Evolutionary conservation across 2,888 invertebrate species (phyloP), one percentile per base, ranked within the genome.

Genomic region (Amphipyra tragopoginis): DNA sequence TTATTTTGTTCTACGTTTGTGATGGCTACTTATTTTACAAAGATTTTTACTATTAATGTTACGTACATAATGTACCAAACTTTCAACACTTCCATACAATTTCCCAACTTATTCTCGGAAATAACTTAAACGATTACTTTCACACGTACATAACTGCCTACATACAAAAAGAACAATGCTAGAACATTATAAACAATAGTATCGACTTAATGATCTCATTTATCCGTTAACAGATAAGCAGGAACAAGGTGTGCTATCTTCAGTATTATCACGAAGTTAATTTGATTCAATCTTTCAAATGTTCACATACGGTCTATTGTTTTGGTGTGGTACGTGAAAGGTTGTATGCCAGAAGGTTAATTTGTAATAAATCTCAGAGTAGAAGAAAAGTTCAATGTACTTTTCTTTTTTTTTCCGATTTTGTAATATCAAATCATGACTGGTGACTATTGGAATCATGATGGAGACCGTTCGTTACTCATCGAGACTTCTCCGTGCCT

Each of bases 171-270:
- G 54, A 69, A 70, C 70, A 75, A 77, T 79, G 58, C 61, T 60
- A 50, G 62, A 62, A 63, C 36, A 73, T 56, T 21, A 58, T 11
- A 42, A 72, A 80, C 78, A 79, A 80, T 78, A 47, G 67, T 68
- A 77, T 77, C 73, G 29, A 2, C 29, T 33, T 75, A 75, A 80
- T 72, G 59, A 78, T 78, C 80, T 53, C 75, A 79, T 77, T 76
- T 70, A 79, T 78, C 69, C 50, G 47, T 21, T 51, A 53, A 50
- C 13, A 49, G 69, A 67, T 70, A 69, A 70, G 39, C 15, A 45
- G 26, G 29, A 67, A 72, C 77, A 79, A 65, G 66, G 72, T 67
- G 71, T 56, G 44, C 43, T 79, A 71, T 79, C 74, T 40, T 14
- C 1, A 8, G 33, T 40, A 58, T 60, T 70, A 79, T 77, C 77